Evolutionary conservation across 1,140 invertebrate genomes (phyloP), one percentile per base, ranked within the genome.

Genomic region (Leptinotarsa defecta): DNA sequence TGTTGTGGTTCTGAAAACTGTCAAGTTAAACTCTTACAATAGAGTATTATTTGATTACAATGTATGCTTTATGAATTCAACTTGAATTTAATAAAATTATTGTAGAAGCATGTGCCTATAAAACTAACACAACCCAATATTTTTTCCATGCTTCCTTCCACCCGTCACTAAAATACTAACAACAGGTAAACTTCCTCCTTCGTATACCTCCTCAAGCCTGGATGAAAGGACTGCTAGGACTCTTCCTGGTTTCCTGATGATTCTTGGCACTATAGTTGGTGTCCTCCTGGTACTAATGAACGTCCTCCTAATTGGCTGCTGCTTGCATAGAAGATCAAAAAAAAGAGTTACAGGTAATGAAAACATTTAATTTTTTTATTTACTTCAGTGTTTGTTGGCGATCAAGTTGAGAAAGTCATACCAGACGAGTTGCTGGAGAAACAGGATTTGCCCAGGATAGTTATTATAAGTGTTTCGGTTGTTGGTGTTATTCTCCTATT

Each of bases 261-360:
- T 94, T 71, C 87, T 92, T 34, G 92, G 94, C 61, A 92, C 91
- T 73, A 88, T 94, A 43, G 89, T 93, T 13, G 93, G 92, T 24
- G 90, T 91, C 65, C 89, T 90, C 57, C 87, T 94, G 68, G 89
- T 94, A 34, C 85, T 93, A 34, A 89, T 96, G 82, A 96, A 96
- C 87, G 91, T 96, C 81, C 90, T 95, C 74, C 89, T 96, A 84
- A 94, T 96, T 77, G 92, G 94, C 72, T 96, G 94, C 87, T 96
- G 95, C 87, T 90, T 97, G 74, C 91, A 94, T 82, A 89, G 92
- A 84, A 89, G 90, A 87, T 89, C 91, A 73, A 92, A 92, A 84
- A 93, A 93, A 85, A 88, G 91, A 82, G 86, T 91, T n/a, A 87
- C 89, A 92, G 92, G 90, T 86, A 85, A 85, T 86, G 76, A 81